Percentiles rank a stretch among this genome's conserved stretches.
These are phyloP conservation scores for Copidosoma floridanum DNA, from an alignment of 1,140 invertebrate genomes.

Conservation along the genomic window DNA sequence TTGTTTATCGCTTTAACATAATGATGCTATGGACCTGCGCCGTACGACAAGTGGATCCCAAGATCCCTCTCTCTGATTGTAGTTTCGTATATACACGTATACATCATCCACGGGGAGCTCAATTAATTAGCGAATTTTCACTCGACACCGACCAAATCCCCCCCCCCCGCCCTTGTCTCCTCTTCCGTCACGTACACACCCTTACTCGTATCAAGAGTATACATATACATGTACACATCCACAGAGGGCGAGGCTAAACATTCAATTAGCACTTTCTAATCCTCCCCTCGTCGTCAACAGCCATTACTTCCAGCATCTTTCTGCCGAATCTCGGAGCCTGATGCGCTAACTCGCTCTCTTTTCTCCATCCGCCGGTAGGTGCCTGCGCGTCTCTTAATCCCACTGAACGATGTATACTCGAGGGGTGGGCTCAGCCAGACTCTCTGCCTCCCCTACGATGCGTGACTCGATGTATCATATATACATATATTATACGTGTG, in stretches of 20 bases:
- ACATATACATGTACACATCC: background rate
- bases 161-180: background rate
- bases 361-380: constrained; percentile 35
- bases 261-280: constrained; percentile 58
- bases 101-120: no score
- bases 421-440: constrained; percentile 42
- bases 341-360: constrained; percentile 30
- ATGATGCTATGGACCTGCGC: no score
- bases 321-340: constrained; percentile 34
- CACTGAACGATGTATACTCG: constrained; percentile 54
- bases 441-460: constrained; percentile 31
- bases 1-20: no score
- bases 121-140: background rate
- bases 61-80: no score
- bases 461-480: constrained; percentile 40
- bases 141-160: background rate
- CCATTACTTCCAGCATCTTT: constrained; percentile 59
- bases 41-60: no score
- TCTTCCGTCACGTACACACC: no score
- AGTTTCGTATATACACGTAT: no score
- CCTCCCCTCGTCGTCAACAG: constrained; percentile 52
- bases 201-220: no score
- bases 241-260: constrained; percentile 43
- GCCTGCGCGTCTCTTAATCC: constrained; percentile 56
- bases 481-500: no score